Evolutionary conservation across 2,113 vertebrate species (phyloP), one percentile per base, ranked within the genome.

Genomic region (Talpa occidentalis): DNA sequence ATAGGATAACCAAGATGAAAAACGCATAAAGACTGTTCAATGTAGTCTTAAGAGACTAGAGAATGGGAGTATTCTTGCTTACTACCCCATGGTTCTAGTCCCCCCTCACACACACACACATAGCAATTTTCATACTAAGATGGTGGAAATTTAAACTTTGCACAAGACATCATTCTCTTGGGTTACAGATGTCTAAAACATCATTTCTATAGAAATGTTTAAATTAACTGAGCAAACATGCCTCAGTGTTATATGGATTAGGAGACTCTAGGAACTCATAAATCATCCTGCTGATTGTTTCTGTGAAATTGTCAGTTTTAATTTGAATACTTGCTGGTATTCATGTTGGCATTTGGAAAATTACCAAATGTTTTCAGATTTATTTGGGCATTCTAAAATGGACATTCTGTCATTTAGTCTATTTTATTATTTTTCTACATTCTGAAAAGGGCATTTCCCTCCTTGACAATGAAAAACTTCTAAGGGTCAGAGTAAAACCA

Each of bases 181-280:
- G 21, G 11, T 49, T 85, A 93, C n/a, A 95, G 81, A 89, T 90
- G n/a, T 54, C 66, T 88, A 92, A 81, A 72, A 42, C 21, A 88
- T 73, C 28, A 60, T 79, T 82, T 72, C 32, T 69, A 47, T 2
- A 47, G 22, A 30, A 32, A 24, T 76, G 67, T 9, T 62, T 10
- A 7, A 90, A 64, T 76, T 62, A 32, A 16, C 62, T 70, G 37
- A 83, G 52, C 37, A 90, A 87, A 76, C 10, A 26, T 59, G 44
- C 82, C 42, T 81, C 62, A 60, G 35, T 22, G 35, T 80, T 76
- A 67, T 56, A 88, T 44, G 35, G 78, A 30, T 76, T 87, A 74
- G 52, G 85, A 92, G 84, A 81, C 52, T 83, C 78, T 79, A 81
- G 83, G 40, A 86, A 56, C 47, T 70, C n/a, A n/a, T 28, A 56